These are phyloP conservation scores for Drosophila orena DNA, from an alignment of 1,140 invertebrate genomes.

Conservation along the genomic window DNA sequence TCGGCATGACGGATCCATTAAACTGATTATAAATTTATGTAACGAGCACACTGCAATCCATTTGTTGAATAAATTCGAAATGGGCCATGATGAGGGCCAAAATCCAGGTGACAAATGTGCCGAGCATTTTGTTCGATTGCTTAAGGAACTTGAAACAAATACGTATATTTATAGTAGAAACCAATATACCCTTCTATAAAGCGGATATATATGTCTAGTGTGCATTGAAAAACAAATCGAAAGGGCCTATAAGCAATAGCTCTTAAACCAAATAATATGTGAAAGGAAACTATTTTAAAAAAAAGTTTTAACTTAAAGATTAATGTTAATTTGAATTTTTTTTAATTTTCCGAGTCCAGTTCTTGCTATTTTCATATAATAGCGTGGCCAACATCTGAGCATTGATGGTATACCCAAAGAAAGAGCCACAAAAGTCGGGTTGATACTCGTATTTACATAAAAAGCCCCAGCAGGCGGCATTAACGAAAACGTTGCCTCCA, in stretches of 20 bases:
- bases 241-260: not conserved
- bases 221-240: not conserved
- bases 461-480: slow-evolving; percentile 32
- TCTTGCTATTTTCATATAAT: no score
- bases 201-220: no score
- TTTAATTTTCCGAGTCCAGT: no score
- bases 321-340: not conserved
- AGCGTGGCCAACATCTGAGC: not conserved
- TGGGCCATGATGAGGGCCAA: slow-evolving; percentile 30
- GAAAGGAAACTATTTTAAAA: not conserved
- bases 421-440: slow-evolving; percentile 11
- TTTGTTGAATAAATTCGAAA: slow-evolving; percentile 44
- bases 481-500: slow-evolving; percentile 36
- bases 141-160: slow-evolving; percentile 32
- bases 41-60: slow-evolving; percentile 54
- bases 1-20: slow-evolving; percentile 21
- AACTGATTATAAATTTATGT: slow-evolving; percentile 64
- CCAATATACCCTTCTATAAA: slow-evolving; percentile 24
- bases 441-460: slow-evolving; percentile 46
- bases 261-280: not conserved
- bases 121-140: slow-evolving; percentile 40
- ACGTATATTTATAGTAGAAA: not conserved
- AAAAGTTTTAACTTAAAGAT: not conserved
- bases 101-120: slow-evolving; percentile 30
- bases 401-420: slow-evolving; percentile 15